Evolutionary conservation across 2,113 vertebrate genomes (phyloP).

Genomic region (Phalacrocorax aristotelis): DNA sequence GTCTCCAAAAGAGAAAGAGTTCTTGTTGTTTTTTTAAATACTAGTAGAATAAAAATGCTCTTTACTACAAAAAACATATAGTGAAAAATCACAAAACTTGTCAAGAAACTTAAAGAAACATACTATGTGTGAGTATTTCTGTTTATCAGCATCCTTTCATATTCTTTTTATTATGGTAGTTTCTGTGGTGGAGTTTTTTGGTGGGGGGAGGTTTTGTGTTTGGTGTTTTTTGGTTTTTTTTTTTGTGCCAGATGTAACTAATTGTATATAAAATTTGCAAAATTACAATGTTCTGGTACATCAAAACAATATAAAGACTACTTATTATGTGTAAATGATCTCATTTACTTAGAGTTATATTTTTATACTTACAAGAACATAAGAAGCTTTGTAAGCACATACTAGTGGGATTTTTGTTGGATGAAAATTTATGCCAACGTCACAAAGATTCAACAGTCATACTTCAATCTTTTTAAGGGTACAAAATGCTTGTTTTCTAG

Average conservation of each 20-base stretch:
- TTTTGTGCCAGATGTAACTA: not conserved
- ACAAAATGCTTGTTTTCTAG: not conserved
- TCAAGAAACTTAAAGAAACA: not conserved
- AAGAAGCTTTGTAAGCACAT: not conserved
- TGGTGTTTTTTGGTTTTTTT: no score
- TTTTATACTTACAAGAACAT: not conserved
- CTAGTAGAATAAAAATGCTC: not conserved
- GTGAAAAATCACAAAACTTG: not conserved
- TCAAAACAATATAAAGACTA: not conserved
- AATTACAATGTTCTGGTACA: not conserved
- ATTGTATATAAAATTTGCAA: not conserved
- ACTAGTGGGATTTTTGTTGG: not conserved
- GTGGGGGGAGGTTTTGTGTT: no score
- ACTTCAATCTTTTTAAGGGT: not conserved
- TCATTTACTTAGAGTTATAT: not conserved
- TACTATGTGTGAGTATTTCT: not conserved
- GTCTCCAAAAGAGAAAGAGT: not conserved
- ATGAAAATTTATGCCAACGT: not conserved
- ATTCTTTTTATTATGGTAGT: not conserved
- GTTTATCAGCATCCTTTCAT: not conserved
- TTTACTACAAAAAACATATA: not conserved
- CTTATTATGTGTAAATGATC: not conserved
- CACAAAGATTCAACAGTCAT: not conserved
- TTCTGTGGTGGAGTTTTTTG: not conserved
- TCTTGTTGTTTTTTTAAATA: not conserved